Base-by-base conservation (phyloP, 2,888 invertebrate species). In the Endomychus coccineus region DNA sequence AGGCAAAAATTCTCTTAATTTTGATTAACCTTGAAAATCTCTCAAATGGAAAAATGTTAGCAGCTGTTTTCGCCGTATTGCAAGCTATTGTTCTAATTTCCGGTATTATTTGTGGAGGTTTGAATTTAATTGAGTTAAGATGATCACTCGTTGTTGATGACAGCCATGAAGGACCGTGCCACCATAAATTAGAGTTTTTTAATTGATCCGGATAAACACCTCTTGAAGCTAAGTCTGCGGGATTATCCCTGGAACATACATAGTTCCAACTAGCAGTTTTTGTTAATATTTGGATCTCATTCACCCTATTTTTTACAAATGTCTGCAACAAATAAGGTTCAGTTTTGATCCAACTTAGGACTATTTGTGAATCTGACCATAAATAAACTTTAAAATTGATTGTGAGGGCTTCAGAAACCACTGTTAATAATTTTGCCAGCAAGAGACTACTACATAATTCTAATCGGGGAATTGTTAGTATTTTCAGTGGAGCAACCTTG, bases 401-500 rank as follows among this genome's bases (percentile, higher is more conserved):
- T 21, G 25, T 16, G 11, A 34, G 24, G 6, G 16, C 17, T 6
- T 28, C 11, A 13, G 11, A 7, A 16, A 41, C 34, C 34, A 25
- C 28, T 11, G 25, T 7, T 12, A 34, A n/a, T 23, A 46, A 17
- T 23, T 35, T 24, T 19, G 43, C 13, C 7, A 44, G 10, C n/a
- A n/a, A n/a, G n/a, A n/a, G n/a, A 19, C 46, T 44, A 13, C 35
- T 49, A 16, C 39, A 43, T n/a, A 49, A 30, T 19, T 50, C 51
- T 7, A 50, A 30, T 15, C 47, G 23, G 1, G 50, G 46, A 13
- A 50, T 27, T 4, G 42, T 46, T 3, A 46, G 13, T 16, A 34
- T 17, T 36, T 50, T 46, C 11, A 49, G 17, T 2, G 49, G 51
- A 2, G 49, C 45, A 4, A 50, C 46, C 15, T 38, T 50, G 16